Base-by-base conservation (phyloP, 2,797 vertebrate species). In the Diplodus sargus region DNA sequence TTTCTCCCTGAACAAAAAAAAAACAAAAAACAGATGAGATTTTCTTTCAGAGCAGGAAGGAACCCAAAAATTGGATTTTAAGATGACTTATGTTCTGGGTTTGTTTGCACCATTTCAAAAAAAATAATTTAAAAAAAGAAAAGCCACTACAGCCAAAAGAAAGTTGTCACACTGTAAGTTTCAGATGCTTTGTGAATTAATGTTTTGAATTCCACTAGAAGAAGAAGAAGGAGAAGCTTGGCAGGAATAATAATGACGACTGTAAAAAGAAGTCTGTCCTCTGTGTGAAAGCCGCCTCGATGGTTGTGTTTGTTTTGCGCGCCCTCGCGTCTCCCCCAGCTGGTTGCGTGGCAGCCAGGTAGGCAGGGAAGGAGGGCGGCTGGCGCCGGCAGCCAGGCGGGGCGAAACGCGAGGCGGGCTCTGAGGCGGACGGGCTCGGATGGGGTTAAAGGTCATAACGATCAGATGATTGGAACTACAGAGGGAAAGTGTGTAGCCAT, bases 401-500 rank as follows among this genome's bases (percentile, higher is more conserved):
- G 28, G 28, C 28, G 28, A 28, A 28, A 28, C 28, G 28, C 28
- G n/a, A 28, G 82, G 79, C 71, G 34, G 67, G 60, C 75, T 78
- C 70, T 1, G 69, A 76, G 83, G 80, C 72, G 59, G 81, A 45
- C 14, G 69, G 82, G 84, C 86, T 78, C 34, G 58, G 62, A 59
- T 54, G 76, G 88, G 93, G 93, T 94, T 75, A 94, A 90, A 89
- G 94, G 94, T 95, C 93, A 78, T 18, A 48, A 79, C 76, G 85
- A 91, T 94, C 92, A 92, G 89, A 91, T 92, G 92, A 92, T 91
- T 89, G 88, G 89, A 92, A 91, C 84, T 85, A 90, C 90, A 92
- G 88, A 89, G 91, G 82, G 82, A 89, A 78, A 90, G 85, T 84
- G 89, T 88, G 93, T 92, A 90, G 86, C 91, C 96, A 96, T 96